Evolutionary conservation across 1,140 invertebrate genomes (phyloP), one percentile per base, ranked within the genome.

Genomic region (Drosophila hydei): DNA sequence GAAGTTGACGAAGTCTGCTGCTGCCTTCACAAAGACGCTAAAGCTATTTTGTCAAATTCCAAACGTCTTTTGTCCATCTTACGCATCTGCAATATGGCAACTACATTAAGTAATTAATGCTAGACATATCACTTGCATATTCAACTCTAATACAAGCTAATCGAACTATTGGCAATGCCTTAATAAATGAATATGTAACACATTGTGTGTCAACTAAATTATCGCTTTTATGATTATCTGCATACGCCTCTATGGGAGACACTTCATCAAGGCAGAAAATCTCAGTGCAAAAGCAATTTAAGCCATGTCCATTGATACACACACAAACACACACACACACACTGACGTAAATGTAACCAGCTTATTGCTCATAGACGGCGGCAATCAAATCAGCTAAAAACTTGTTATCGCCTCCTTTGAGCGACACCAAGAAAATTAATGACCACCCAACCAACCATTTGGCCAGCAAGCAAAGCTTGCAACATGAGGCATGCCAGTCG

Each of bases 361-460:
- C 75, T 87, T 77, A 81, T 87, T 72, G 67, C 81, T 75, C 75
- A 75, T 81, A 65, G 65, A 75, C 64, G 73, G 77, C 68, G 80
- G 81, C 80, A 87, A 87, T 87, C 81, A 88, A 87, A 87, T 88
- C 81, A 87, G 81, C 70, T 67, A 77, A 83, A 74, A 85, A 87
- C 81, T 87, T 88, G 79, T 87, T 87, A 88, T 88, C 83, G 83
- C 83, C 83, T 87, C 83, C 78, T 87, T 87, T 89, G 83, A 87
- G 75, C 73, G 75, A 83, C 78, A 88, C 75, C 78, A 79, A 87
- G 83, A 80, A 87, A 87, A 87, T 87, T 88, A 88, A 87, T 88
- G 83, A 77, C 58, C 77, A 68, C 65, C 59, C 59, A 43, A 61
- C 36, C 59, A 42, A 21, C 45, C 25, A 33, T 4, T 1, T 42